A percentile compares a stretch with the other conserved stretches of the same genome.
phyloP scores from a whole-genome alignment of 2,113 vertebrate genomes.

The Tachycineta bicolor region DNA sequence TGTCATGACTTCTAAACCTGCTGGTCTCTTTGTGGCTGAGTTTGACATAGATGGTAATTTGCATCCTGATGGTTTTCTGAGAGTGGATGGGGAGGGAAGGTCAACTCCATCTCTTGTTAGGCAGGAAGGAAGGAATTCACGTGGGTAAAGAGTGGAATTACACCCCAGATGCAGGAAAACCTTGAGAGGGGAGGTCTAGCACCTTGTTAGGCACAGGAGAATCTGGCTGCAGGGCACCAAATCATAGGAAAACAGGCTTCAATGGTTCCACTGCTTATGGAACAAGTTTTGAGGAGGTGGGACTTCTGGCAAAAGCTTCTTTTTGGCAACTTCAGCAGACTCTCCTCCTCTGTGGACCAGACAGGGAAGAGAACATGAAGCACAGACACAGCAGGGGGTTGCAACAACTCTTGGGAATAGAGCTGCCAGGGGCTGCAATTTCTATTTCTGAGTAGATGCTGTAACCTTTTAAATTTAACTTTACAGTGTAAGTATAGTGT shows the following conservation, averaged over 20 bases:
- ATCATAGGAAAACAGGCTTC: background rate
- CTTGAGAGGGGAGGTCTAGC: background rate
- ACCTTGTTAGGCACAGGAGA: background rate
- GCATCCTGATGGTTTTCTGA: background rate
- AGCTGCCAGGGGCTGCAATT: background rate
- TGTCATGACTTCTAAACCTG: background rate
- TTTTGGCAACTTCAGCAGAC: background rate
- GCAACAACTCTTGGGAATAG: background rate
- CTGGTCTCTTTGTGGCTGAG: background rate
- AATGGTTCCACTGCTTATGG: constrained; percentile 12
- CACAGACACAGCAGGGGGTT: background rate
- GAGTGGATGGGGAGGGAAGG: background rate
- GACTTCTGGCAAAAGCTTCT: constrained; percentile 26
- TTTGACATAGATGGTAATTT: background rate
- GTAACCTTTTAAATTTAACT: background rate
- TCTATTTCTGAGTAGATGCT: background rate
- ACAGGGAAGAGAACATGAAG: background rate
- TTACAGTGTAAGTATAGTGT: background rate
- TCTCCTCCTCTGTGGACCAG: background rate
- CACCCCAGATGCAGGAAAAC: background rate
- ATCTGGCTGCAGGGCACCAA: background rate
- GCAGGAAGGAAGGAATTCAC: background rate
- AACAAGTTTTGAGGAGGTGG: constrained; percentile 40
- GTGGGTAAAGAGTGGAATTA: background rate
- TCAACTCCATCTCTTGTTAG: background rate